These are phyloP conservation scores for Drosophila demipolita DNA, from an alignment of 2,888 invertebrate genomes.

Conservation along the genomic window DNA sequence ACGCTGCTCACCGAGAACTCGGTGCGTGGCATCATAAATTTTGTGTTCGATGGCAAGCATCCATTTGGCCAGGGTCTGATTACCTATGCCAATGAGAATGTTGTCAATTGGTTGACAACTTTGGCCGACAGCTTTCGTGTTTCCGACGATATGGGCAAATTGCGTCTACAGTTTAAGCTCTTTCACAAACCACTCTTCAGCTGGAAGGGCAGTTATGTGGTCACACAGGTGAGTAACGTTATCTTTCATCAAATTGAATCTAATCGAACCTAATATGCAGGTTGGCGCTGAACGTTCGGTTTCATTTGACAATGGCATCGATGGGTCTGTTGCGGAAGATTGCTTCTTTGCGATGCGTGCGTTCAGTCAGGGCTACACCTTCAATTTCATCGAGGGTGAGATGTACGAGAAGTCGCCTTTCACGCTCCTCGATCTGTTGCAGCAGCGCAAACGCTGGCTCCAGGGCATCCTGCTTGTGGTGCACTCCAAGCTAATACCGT, in stretches of 20 bases:
- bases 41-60: conserved; percentile 96
- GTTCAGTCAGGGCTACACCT: conserved; percentile 94
- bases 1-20: conserved; percentile 97
- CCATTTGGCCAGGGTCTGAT: conserved; percentile 98
- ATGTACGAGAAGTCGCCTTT: conserved; percentile 99
- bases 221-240: conserved; percentile 91
- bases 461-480: conserved; percentile 96
- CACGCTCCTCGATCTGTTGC: conserved; percentile 96
- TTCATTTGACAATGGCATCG: conserved; percentile 97
- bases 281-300: conserved; percentile 95
- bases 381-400: conserved; percentile 98
- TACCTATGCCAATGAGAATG: conserved; percentile 97
- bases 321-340: conserved; percentile 99
- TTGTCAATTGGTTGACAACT: conserved; percentile 98
- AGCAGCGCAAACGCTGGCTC: conserved; percentile 98
- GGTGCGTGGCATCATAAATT: conserved; percentile 95
- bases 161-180: conserved; percentile 95
- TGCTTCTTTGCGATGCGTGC: conserved; percentile 99
- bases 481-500: conserved; percentile 93
- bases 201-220: conserved; percentile 99
- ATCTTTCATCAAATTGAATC: not conserved
- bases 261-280: conserved; percentile 84
- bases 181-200: conserved; percentile 98
- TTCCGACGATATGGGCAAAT: conserved; percentile 98
- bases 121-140: conserved; percentile 98